phyloP scores from a whole-genome alignment of 2,113 vertebrate species.

The Uropsilus gracilis region DNA sequence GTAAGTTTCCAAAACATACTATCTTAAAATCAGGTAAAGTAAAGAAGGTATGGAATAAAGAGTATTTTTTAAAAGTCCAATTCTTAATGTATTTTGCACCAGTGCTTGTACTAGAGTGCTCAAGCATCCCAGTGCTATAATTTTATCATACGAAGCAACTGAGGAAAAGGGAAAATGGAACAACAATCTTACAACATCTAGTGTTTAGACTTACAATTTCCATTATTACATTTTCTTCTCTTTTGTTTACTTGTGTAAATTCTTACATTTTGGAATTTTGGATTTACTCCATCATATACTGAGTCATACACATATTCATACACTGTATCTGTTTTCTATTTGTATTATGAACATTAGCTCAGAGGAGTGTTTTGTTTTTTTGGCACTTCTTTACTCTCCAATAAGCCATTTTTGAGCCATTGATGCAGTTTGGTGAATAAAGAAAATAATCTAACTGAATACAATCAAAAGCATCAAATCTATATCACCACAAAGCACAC shows the following conservation, averaged over 20 bases:
- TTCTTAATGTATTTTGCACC: background rate
- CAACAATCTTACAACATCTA: background rate
- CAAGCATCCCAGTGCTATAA: background rate
- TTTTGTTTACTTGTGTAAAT: background rate
- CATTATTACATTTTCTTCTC: background rate
- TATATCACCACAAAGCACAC: background rate
- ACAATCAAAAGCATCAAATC: background rate
- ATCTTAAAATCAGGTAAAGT: background rate
- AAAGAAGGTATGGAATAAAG: background rate
- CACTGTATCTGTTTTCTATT: background rate
- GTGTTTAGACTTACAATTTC: background rate
- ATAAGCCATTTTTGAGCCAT: background rate
- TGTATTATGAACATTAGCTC: background rate
- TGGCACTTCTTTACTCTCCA: background rate
- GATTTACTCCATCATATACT: background rate
- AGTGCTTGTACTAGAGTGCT: no score
- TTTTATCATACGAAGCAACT: background rate
- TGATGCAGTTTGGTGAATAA: constrained; percentile 6
- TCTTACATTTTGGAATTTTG: background rate
- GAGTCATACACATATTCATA: background rate
- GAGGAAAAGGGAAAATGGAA: background rate
- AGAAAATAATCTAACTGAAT: background rate
- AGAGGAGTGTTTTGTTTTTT: background rate
- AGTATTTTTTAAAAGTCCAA: constrained; percentile 15
- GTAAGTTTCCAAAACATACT: background rate